These are phyloP conservation scores for Unio delphinus DNA, from an alignment of 2,888 invertebrate genomes.

Conservation along the genomic window DNA sequence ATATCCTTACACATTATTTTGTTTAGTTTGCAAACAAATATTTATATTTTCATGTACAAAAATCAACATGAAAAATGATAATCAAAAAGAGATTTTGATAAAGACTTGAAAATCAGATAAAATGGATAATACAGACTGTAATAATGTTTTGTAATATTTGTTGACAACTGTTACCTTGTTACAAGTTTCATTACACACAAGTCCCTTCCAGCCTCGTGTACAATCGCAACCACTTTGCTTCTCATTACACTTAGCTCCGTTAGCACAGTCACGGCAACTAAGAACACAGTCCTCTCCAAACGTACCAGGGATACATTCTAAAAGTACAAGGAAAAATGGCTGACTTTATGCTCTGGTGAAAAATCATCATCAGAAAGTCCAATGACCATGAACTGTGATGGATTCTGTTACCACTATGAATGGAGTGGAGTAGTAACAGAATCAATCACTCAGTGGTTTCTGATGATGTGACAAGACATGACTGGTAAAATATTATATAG, in stretches of 20 bases:
- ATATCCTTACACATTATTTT: no score
- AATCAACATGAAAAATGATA: no score
- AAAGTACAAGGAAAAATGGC: slow-evolving; percentile 4
- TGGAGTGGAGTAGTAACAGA: no score
- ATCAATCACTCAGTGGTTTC: no score
- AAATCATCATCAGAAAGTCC: not conserved
- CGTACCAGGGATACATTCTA: slow-evolving; percentile 71
- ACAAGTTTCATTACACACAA: slow-evolving; percentile 71
- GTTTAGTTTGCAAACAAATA: no score
- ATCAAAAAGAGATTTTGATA: no score
- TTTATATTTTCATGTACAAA: no score
- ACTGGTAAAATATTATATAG: no score
- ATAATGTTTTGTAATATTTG: no score
- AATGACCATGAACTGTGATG: not conserved
- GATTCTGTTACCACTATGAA: slow-evolving; percentile 1
- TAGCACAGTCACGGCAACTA: slow-evolving; percentile 71
- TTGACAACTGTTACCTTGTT: slow-evolving; percentile 32
- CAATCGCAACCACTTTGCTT: slow-evolving; percentile 67
- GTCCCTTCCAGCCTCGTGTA: slow-evolving; percentile 68
- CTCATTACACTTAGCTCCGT: slow-evolving; percentile 68
- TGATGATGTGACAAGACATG: no score
- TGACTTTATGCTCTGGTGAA: not conserved
- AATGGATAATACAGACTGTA: no score
- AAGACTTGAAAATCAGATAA: no score
- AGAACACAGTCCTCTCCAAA: slow-evolving; percentile 72